Percentiles rank a stretch among this genome's conserved stretches.
Conservation (phyloP, 2,888 invertebrate genomes). For the Geotrupes spiniger region DNA sequence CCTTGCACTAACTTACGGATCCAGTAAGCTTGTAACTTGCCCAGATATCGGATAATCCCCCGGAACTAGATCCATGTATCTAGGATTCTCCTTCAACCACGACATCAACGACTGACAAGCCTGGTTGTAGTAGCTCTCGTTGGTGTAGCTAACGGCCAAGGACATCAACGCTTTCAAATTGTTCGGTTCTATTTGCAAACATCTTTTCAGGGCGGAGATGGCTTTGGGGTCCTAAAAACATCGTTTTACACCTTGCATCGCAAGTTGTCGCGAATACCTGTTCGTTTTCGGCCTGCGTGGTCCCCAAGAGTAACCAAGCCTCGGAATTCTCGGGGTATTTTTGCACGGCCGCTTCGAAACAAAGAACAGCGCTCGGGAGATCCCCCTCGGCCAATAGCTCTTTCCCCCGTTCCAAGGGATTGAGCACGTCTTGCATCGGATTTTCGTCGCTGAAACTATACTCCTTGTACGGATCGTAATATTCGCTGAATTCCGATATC, state of each 20-base stretch:
- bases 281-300: conserved; percentile 97
- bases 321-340: conserved; percentile 74
- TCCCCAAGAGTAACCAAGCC: conserved; percentile 85
- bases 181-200: conserved; percentile 73
- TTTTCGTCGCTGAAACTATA: conserved; percentile 75
- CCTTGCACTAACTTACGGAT: conserved; percentile 47
- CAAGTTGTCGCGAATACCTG: conserved; percentile 54
- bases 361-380: conserved; percentile 90
- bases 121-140: conserved; percentile 89
- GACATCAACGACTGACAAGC: conserved; percentile 79
- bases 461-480: conserved; percentile 60
- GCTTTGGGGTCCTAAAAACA: conserved; percentile 76
- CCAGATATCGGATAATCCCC: conserved; percentile 52
- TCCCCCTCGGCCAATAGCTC: conserved; percentile 81
- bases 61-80: conserved; percentile 72
- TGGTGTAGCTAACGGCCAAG: conserved; percentile 91
- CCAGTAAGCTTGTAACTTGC: conserved; percentile 52
- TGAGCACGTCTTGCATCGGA: conserved; percentile 72
- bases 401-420: conserved; percentile 85
- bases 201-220: conserved; percentile 87
- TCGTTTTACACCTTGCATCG: neutral
- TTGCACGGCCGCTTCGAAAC: conserved; percentile 94
- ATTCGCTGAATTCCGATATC: conserved; percentile 65
- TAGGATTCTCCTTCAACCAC: conserved; percentile 77
- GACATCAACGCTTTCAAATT: conserved; percentile 85